A percentile compares a stretch with the other conserved stretches of the same genome.
These are phyloP conservation scores for Serrognathus titanus DNA, from an alignment of 2,888 invertebrate species.

Conservation along the genomic window DNA sequence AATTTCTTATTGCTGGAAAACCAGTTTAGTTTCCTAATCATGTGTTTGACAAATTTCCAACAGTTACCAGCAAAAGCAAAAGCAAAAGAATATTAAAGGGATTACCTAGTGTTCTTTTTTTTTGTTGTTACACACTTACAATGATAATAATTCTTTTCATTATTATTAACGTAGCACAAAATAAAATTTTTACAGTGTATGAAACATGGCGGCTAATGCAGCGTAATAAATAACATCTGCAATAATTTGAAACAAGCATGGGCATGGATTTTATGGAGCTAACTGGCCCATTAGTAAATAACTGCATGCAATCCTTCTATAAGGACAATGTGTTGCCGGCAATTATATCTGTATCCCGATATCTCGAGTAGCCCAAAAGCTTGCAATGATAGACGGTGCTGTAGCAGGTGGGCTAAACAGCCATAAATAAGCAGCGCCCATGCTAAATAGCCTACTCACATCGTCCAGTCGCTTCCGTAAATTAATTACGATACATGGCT, in stretches of 20 bases:
- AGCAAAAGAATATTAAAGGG: too few species aligned
- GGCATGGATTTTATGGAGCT: slow-evolving; percentile 36
- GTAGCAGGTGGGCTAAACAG: slow-evolving; percentile 44
- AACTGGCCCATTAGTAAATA: slow-evolving; percentile 40
- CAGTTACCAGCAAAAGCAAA: too few species aligned
- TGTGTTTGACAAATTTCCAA: too few species aligned
- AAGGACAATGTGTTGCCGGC: slow-evolving; percentile 44
- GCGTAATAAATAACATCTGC: slow-evolving; percentile 33
- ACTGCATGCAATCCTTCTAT: slow-evolving; percentile 37
- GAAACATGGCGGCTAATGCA: slow-evolving; percentile 28
- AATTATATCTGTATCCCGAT: slow-evolving; percentile 43
- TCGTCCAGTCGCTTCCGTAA: slow-evolving; percentile 29
- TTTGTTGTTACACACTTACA: too few species aligned
- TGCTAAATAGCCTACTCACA: slow-evolving; percentile 29
- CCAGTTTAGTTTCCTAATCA: too few species aligned
- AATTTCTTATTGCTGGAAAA: too few species aligned
- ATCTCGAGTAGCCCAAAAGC: slow-evolving; percentile 33
- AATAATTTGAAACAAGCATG: slow-evolving; percentile 33
- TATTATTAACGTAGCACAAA: too few species aligned
- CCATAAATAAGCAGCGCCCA: slow-evolving; percentile 33
- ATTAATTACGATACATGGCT: slow-evolving; percentile 33
- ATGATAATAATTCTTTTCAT: too few species aligned
- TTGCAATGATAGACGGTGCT: slow-evolving; percentile 40
- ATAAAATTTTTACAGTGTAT: background rate
- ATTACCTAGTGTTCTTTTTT: too few species aligned